Percentiles rank a stretch among this genome's conserved stretches.
Evolutionary conservation across 2,113 vertebrate genomes (phyloP).

Genomic region (Hassar affinis): DNA sequence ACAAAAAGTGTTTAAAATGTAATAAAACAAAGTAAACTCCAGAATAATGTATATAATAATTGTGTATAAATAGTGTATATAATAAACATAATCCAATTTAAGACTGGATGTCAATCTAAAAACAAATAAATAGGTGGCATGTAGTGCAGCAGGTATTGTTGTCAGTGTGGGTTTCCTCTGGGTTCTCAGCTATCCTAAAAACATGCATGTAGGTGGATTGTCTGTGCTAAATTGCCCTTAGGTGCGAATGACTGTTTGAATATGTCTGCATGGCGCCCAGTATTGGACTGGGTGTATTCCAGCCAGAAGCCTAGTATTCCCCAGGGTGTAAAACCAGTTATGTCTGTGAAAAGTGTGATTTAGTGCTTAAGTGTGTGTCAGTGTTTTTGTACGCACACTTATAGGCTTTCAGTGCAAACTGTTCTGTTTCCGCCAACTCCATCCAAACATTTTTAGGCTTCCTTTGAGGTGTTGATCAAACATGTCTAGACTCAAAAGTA

Average conservation of each 20-base stretch:
- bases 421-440: constrained; percentile 19
- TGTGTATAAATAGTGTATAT: neutral
- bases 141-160: neutral
- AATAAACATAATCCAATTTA: neutral
- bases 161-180: neutral
- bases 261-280: neutral
- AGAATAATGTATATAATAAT: neutral
- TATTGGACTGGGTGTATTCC: neutral
- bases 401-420: constrained; percentile 13
- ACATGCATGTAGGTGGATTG: neutral
- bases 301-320: neutral
- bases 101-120: neutral
- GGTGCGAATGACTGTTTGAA: neutral
- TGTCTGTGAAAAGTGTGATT: neutral
- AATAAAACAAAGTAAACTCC: neutral
- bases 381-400: constrained; percentile 10
- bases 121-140: neutral
- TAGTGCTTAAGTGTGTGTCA: constrained; percentile 13
- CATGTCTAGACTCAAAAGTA: constrained; percentile 64
- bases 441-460: constrained; percentile 45
- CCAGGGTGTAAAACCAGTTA: constrained; percentile 1
- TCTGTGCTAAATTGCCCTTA: neutral
- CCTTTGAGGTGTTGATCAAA: constrained; percentile 62
- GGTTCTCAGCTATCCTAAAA: neutral
- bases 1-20: neutral